Conservation (phyloP, 2,113 vertebrate species). For the Halichoeres trimaculatus region DNA sequence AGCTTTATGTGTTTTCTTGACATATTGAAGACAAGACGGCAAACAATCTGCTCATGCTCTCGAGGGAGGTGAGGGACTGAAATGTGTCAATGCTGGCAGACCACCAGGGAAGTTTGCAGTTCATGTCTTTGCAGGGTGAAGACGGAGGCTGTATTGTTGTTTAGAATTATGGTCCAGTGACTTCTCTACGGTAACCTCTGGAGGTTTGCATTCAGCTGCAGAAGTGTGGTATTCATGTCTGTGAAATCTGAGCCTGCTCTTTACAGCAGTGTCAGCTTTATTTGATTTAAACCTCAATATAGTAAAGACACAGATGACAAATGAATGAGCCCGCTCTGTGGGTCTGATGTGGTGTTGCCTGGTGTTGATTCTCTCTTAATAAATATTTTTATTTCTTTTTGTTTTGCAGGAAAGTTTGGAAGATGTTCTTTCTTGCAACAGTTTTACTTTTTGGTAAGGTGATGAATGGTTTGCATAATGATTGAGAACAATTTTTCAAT, state of each 20-base stretch:
- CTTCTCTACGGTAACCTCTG: slow-evolving; percentile 36
- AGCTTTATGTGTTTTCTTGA: slow-evolving; percentile 33
- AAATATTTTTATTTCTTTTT: neutral
- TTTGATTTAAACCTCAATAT: slow-evolving; percentile 24
- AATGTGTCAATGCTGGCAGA: slow-evolving; percentile 64
- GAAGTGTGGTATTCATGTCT: slow-evolving; percentile 21
- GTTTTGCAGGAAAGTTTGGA: slow-evolving; percentile 52
- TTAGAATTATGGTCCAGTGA: slow-evolving; percentile 22
- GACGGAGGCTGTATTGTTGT: slow-evolving; percentile 28
- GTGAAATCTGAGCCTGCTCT: slow-evolving; percentile 36
- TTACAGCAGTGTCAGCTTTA: slow-evolving; percentile 40
- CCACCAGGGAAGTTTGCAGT: slow-evolving; percentile 65
- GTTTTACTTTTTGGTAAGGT: slow-evolving; percentile 78
- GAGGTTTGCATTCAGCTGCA: slow-evolving; percentile 23
- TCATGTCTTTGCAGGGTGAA: slow-evolving; percentile 44
- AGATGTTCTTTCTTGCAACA: slow-evolving; percentile 69
- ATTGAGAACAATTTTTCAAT: neutral
- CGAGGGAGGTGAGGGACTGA: slow-evolving; percentile 21
- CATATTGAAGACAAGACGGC: neutral
- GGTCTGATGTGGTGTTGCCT: neutral
- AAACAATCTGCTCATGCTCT: slow-evolving; percentile 6
- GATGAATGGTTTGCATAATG: neutral
- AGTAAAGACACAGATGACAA: neutral
- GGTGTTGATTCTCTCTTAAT: neutral
- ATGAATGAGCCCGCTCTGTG: neutral